Percentiles rank a stretch among this genome's conserved stretches.
phyloP scores from a whole-genome alignment of 2,113 vertebrate genomes.

The Prochilodus magdalenae region DNA sequence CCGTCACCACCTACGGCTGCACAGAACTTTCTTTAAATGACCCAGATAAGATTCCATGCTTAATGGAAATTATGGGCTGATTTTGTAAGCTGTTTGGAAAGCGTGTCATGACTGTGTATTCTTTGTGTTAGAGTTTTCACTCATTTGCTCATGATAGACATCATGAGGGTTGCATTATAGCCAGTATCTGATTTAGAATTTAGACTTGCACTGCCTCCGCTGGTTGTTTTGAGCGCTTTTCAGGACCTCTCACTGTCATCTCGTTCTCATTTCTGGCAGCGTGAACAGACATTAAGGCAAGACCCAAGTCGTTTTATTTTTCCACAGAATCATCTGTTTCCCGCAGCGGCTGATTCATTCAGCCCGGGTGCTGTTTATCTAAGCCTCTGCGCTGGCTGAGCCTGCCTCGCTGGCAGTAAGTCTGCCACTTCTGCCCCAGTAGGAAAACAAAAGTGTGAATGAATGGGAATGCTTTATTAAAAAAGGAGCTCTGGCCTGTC shows the following conservation, averaged over 20 bases:
- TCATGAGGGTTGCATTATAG: neutral
- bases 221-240: constrained; percentile 6
- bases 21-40: constrained; percentile 19
- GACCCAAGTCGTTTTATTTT: constrained; percentile 33
- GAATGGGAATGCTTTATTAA: constrained; percentile 22
- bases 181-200: neutral
- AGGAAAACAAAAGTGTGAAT: constrained; percentile 32
- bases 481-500: neutral
- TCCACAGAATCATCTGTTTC: constrained; percentile 44
- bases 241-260: neutral
- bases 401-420: constrained; percentile 13
- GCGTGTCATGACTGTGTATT: neutral
- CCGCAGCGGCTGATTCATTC: constrained; percentile 21
- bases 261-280: constrained; percentile 8
- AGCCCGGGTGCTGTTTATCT: constrained; percentile 25
- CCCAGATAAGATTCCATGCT: neutral
- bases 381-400: constrained; percentile 24
- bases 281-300: constrained; percentile 33
- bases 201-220: neutral
- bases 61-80: neutral
- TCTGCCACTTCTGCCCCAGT: constrained; percentile 31
- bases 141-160: neutral
- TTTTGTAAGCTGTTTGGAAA: neutral
- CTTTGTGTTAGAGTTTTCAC: neutral
- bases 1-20: constrained; percentile 4